phyloP scores from a whole-genome alignment of 2,113 vertebrate species.

The Accipiter virgatus region DNA sequence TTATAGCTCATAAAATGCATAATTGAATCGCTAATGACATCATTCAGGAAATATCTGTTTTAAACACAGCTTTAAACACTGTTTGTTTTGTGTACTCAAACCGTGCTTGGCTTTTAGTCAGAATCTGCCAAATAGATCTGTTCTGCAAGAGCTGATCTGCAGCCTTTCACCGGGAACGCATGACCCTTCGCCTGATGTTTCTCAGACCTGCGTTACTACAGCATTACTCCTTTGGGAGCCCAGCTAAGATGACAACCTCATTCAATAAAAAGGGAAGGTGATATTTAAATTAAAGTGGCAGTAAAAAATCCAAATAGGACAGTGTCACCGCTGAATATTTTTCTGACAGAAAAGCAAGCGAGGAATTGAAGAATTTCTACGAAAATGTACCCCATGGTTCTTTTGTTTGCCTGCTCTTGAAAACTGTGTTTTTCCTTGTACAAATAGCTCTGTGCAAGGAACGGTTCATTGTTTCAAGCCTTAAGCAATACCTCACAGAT shows the following conservation, averaged over 20 bases:
- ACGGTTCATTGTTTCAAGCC: background rate
- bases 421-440: background rate
- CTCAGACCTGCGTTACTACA: background rate
- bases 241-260: background rate
- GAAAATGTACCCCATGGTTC: background rate
- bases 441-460: background rate
- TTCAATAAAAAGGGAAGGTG: background rate
- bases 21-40: background rate
- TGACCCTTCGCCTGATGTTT: background rate
- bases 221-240: background rate
- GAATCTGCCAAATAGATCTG: background rate
- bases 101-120: background rate
- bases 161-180: fast-evolving
- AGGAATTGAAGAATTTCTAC: background rate
- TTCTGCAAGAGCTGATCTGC: background rate
- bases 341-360: background rate
- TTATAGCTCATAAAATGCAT: background rate
- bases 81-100: background rate
- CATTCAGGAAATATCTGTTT: background rate
- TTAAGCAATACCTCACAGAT: background rate
- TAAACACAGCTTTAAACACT: background rate
- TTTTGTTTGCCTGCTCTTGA: background rate
- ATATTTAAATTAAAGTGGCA: background rate
- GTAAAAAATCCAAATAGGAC: background rate
- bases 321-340: background rate